These are phyloP conservation scores for Sebastes fasciatus DNA, from an alignment of 2,113 vertebrate genomes.

Conservation along the genomic window DNA sequence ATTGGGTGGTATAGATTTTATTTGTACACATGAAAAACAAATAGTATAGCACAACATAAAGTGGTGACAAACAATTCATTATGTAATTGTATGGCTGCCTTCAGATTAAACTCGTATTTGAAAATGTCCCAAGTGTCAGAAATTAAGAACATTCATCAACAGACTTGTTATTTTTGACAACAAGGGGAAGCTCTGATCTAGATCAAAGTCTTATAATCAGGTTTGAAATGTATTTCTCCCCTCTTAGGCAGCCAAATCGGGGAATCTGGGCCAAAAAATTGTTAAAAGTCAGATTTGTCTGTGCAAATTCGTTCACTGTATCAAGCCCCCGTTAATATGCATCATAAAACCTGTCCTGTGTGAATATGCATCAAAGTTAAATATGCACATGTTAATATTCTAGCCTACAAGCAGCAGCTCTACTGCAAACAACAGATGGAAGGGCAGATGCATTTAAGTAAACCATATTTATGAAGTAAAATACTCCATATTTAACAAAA, in stretches of 20 bases:
- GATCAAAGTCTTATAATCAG: slow-evolving; percentile 47
- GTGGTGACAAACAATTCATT: not conserved
- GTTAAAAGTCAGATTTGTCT: slow-evolving; percentile 60
- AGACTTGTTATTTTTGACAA: slow-evolving; percentile 11
- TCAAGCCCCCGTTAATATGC: slow-evolving; percentile 59
- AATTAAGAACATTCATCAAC: slow-evolving; percentile 26
- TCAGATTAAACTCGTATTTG: slow-evolving; percentile 17
- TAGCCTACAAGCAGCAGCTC: slow-evolving; percentile 56
- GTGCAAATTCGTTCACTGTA: slow-evolving; percentile 54
- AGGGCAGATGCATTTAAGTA: slow-evolving; percentile 64
- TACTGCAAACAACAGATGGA: slow-evolving; percentile 70
- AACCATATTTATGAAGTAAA: slow-evolving; percentile 58
- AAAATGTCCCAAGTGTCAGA: slow-evolving; percentile 15
- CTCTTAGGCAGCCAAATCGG: slow-evolving; percentile 19
- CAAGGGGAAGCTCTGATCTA: slow-evolving; percentile 17
- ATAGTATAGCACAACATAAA: not conserved
- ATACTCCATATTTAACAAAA: slow-evolving; percentile 47
- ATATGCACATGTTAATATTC: slow-evolving; percentile 66
- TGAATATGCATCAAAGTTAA: slow-evolving; percentile 76
- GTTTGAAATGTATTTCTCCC: slow-evolving; percentile 30
- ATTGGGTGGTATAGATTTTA: not conserved
- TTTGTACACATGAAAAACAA: not conserved
- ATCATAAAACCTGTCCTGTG: slow-evolving; percentile 67
- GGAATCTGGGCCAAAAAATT: slow-evolving; percentile 40
- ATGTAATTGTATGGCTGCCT: not conserved